These are phyloP conservation scores for Isotomurus palustris DNA, from an alignment of 2,888 invertebrate species.

Conservation along the genomic window DNA sequence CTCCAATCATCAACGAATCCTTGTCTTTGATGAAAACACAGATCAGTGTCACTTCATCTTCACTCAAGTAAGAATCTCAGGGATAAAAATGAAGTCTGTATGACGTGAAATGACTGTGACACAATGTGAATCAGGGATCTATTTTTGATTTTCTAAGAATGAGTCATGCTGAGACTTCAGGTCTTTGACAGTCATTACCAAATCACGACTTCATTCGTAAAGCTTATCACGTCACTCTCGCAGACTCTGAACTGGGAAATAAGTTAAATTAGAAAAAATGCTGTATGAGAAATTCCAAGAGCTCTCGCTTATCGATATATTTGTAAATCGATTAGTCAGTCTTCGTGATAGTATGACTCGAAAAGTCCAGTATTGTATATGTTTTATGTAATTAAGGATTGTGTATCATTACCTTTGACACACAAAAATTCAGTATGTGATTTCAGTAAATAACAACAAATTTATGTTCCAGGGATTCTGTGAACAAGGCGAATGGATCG, in stretches of 20 bases:
- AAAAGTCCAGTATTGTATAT: not conserved
- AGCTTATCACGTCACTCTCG: no score
- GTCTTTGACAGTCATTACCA: no score
- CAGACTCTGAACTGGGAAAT: no score
- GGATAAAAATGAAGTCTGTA: not conserved
- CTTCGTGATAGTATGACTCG: not conserved
- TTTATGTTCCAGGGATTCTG: constrained; percentile 18
- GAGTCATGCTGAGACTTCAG: no score
- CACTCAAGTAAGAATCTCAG: constrained; percentile 20
- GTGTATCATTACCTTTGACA: not conserved
- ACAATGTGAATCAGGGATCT: no score
- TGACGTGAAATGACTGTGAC: not conserved
- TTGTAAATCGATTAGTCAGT: not conserved
- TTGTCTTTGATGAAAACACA: constrained; percentile 12
- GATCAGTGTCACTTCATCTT: constrained; percentile 28
- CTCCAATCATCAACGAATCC: constrained; percentile 2
- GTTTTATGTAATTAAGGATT: not conserved
- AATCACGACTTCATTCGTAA: no score
- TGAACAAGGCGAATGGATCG: constrained; percentile 19
- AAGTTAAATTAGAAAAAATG: no score
- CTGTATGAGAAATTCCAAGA: no score
- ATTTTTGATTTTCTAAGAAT: no score
- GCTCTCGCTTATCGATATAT: no score
- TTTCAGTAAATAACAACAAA: constrained; percentile 1
- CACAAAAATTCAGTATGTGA: not conserved